Evolutionary conservation across 2,113 vertebrate species (phyloP), one percentile per base, ranked within the genome.

Genomic region (Malurus alboscapulatus): DNA sequence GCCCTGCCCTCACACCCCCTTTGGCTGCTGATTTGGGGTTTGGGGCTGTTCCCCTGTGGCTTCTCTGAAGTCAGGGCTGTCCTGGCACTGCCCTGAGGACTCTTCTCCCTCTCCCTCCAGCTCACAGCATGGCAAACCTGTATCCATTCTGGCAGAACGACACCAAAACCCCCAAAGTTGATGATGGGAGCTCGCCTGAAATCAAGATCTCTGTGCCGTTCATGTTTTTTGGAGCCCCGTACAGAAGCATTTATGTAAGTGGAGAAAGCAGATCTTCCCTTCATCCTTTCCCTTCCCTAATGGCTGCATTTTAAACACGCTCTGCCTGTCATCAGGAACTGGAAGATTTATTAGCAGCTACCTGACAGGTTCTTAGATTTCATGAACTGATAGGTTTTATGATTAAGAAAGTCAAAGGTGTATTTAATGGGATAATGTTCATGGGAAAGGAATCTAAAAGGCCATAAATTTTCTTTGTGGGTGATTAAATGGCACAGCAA

Each of bases 161-260:
- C 93, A 98, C 98, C 1, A 98, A 97, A 97, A 99, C 99, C 8
- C 99, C 99, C 69, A 99, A 99, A 97, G 99, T 99, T 80, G 99
- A 99, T 4, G 99, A 99, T 61, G 99, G 99, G 76, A 99, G 99
- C 97, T 99, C 99, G 25, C 84, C 98, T 0, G 99, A 99, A 97
- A 97, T 99, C 81, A 97, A 95, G 88, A 83, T 99, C 65, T 98
- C 98, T 21, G 82, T 99, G 58, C 98, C 98, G 1, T 98, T 99
- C 78, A 86, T 99, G 96, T 99, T 98, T 97, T 99, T 99, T 45
- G 99, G 98, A 38, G 63, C 95, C 32, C 98, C 98, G 0, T 99
- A 99, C 95, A 98, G 98, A 73, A 98, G 98, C 26, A 92, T 99
- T 95, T 99, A 99, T 73, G 99, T 99, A 98, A 99, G 99, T 96